Base-by-base conservation (phyloP, 1,140 invertebrate genomes). In the Lordiphosa clarofinis region DNA sequence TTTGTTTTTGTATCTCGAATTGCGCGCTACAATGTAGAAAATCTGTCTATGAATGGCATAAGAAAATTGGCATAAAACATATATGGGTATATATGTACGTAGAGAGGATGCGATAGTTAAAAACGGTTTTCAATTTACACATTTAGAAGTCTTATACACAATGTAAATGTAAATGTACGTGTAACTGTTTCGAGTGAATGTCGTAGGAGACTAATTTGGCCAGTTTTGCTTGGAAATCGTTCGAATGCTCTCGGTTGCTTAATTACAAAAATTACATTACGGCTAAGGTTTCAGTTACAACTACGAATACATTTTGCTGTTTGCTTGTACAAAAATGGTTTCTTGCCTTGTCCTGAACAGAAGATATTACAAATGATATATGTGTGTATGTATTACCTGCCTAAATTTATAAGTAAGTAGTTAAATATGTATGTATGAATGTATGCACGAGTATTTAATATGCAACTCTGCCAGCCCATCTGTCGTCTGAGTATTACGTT, bases 141-240 rank as follows among this genome's bases (percentile, higher is more conserved):
- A 81, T 54, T 73, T 81, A 81, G 67, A 81, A 81, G 76, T 81
- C 76, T 81, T 69, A 56, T 37, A 48, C 31, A 48, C 12, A 44
- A 44, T 44, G 9, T 19, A 1, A 44, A 43, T 12, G 15, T 13
- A 43, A n/a, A 24, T 81, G 61, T 66, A 57, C 46, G 13, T 72
- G 58, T 53, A 35, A 44, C 40, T 36, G 31, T 40, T 11, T 64
- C 33, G 46, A 35, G 35, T 37, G 21, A n/a, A 11, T 44, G 21
- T 44, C 42, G 21, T 75, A 82, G 58, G 72, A 72, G 60, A 64
- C 76, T 81, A 82, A 81, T 81, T 81, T 81, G 76, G 76, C 76
- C 76, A 81, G 67, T 75, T 21, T 15, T 15, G 15, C 15, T 15
- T 21, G 21, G 21, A 21, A 21, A 21, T 21, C 21, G 21, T 21